phyloP scores from a whole-genome alignment of 2,888 invertebrate species.

The Bellardia bayeri region DNA sequence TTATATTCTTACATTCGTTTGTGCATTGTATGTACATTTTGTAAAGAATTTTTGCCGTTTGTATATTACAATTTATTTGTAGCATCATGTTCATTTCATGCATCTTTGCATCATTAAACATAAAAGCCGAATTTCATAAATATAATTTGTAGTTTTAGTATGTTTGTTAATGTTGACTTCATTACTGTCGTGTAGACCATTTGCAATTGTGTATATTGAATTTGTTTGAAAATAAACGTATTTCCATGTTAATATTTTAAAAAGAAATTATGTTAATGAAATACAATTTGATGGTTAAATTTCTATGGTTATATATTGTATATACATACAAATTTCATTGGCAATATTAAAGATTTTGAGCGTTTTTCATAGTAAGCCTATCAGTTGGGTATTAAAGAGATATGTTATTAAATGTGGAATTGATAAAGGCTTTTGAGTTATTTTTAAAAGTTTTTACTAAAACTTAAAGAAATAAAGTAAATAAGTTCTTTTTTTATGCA shows the following conservation, averaged over 20 bases:
- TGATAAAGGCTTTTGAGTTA: no score
- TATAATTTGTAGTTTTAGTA: conserved; percentile 43
- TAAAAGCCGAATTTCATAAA: conserved; percentile 63
- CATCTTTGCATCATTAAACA: conserved; percentile 68
- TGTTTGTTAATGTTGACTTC: conserved; percentile 20
- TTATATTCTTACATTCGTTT: background rate
- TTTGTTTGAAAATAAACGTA: background rate
- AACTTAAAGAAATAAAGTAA: no score
- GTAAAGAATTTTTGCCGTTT: conserved; percentile 23
- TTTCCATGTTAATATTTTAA: conserved; percentile 27
- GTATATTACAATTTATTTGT: conserved; percentile 37
- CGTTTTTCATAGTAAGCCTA: no score
- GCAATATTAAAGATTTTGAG: no score
- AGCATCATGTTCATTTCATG: conserved; percentile 54
- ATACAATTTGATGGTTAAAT: conserved; percentile 5
- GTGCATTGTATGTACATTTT: background rate
- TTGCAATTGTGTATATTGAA: conserved; percentile 2
- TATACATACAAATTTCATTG: background rate
- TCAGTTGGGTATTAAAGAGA: no score
- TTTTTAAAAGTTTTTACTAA: no score
- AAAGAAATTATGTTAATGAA: conserved; percentile 39
- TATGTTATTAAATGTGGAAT: no score
- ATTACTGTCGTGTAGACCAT: conserved; percentile 13
- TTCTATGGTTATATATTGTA: background rate
- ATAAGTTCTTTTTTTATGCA: no score